Evolutionary conservation across 1,140 invertebrate genomes (phyloP), one percentile per base, ranked within the genome.

Genomic region (Planococcus citri): DNA sequence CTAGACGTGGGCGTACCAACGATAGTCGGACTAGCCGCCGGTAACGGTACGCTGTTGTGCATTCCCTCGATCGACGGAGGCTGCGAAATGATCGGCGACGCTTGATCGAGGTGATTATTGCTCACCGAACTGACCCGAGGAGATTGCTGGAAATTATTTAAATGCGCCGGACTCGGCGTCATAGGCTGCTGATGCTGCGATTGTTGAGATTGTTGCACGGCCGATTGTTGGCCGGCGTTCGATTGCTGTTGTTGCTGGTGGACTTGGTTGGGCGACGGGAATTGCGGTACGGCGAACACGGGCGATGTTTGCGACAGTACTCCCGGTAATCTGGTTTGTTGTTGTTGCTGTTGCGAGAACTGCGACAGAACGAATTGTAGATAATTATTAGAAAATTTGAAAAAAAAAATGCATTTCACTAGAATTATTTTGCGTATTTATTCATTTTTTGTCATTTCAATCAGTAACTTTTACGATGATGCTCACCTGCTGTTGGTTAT

Each of bases 221-320:
- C 77, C 75, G 38, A 51, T 29, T 64, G 51, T 88, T 88, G 33
- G 82, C 81, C 74, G 86, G 83, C 73, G 80, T 79, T 74, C 81
- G 78, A 75, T 78, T 78, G 76, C 80, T 82, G 70, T 20, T 71
- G 70, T 20, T 71, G 70, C 60, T 69, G 41, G 27, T 38, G 68
- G 25, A 69, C n/a, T 67, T 69, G 68, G 60, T 69, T 68, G 1
- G 71, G 68, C 24, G 72, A 70, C 22, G 75, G 58, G 70, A 75
- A 76, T 25, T 72, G 74, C 51, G 73, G 74, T 25, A 74, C 71
- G 27, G 71, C 70, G 51, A 75, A 75, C 20, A 73, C 71, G 8
- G 73, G 73, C 9, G 75, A 73, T 8, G 72, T 72, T 70, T 75
- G 73, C 12, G 25, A 14, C 9, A 64, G 17, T 4, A 24, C 60